Percentiles rank a stretch among this genome's conserved stretches.
Conservation (phyloP, 2,888 invertebrate genomes). For the Gryllus longicercus region DNA sequence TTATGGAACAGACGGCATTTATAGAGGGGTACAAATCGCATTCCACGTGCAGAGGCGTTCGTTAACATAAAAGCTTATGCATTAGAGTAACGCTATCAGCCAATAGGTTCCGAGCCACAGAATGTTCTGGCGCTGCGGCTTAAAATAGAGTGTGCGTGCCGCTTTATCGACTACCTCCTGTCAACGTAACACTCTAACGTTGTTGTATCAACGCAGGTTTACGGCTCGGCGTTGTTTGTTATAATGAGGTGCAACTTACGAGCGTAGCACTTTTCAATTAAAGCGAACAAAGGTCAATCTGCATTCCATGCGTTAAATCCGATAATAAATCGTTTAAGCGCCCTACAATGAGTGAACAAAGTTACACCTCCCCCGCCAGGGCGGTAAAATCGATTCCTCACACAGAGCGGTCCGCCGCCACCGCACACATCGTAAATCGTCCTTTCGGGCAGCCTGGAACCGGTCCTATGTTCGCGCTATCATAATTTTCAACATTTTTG, state of each 20-base stretch:
- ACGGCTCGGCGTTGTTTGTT: not conserved
- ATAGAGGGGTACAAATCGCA: no score
- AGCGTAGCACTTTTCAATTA: not conserved
- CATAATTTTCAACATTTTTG: no score
- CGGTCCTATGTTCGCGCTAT: no score
- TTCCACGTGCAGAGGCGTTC: no score
- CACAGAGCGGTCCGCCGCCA: not conserved
- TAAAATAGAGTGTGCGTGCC: not conserved
- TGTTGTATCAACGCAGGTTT: not conserved
- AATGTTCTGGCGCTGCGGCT: not conserved
- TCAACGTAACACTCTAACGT: no score
- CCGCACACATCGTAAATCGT: not conserved
- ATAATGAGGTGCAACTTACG: not conserved
- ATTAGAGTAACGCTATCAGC: no score
- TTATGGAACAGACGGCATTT: no score
- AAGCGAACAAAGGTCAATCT: not conserved
- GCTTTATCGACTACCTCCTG: not conserved
- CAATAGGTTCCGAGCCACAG: no score
- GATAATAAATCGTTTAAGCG: not conserved
- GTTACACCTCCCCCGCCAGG: not conserved
- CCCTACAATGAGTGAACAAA: not conserved
- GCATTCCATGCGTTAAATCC: slow-evolving; percentile 4
- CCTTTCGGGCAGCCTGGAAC: not conserved
- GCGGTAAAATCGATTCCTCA: not conserved
- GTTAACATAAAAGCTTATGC: no score